Percentiles rank a stretch among this genome's conserved stretches.
Evolutionary conservation across 2,113 vertebrate genomes (phyloP).

Genomic region (Centropus unirufus): DNA sequence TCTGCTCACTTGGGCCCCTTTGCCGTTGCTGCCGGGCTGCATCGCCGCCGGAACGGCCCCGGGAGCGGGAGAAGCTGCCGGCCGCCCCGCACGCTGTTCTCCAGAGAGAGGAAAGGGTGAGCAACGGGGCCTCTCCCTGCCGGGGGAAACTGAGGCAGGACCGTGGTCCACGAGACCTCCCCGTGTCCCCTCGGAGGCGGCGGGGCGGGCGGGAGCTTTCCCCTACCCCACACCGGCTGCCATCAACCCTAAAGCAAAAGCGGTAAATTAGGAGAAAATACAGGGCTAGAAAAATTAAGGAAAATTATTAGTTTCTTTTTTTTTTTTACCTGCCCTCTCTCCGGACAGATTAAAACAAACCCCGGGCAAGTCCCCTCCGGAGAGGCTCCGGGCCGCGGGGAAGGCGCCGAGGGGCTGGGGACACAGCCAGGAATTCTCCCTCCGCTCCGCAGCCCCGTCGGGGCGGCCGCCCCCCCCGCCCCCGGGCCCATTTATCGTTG

Average conservation of each 20-base stretch:
- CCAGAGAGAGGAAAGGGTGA: background rate
- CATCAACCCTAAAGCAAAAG: background rate
- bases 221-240: background rate
- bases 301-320: background rate
- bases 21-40: background rate
- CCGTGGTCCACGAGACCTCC: background rate
- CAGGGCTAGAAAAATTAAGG: constrained; percentile 1
- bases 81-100: background rate
- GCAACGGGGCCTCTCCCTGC: background rate
- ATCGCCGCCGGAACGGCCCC: background rate
- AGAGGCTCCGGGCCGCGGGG: background rate
- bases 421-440: background rate
- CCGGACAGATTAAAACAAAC: background rate
- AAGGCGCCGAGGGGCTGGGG: background rate
- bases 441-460: background rate
- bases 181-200: background rate
- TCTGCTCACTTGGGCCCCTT: background rate
- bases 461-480: background rate
- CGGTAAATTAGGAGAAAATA: background rate
- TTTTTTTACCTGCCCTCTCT: fast-evolving
- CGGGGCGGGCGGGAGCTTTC: background rate
- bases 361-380: background rate
- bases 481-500: constrained; percentile 18
- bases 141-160: background rate
- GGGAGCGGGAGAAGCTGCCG: background rate